Evolutionary conservation across 2,888 invertebrate species (phyloP).

Genomic region (Agrochola litura): DNA sequence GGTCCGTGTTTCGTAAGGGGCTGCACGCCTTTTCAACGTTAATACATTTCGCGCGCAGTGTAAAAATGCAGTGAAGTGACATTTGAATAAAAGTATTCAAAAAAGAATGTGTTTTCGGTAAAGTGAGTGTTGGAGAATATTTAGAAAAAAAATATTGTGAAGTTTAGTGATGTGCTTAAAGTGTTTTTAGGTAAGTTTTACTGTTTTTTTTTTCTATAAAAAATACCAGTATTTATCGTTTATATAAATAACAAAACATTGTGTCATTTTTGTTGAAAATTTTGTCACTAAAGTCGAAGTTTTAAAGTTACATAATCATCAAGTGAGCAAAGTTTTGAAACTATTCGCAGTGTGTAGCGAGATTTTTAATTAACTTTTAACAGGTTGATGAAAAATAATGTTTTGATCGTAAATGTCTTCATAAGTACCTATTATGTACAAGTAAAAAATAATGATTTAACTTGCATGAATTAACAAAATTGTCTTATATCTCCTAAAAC

Average conservation of each 20-base stretch:
- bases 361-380: neutral
- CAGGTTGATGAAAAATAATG: neutral
- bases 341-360: slow-evolving; percentile 1
- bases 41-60: slow-evolving; percentile 60
- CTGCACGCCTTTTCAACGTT: slow-evolving; percentile 62
- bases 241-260: neutral
- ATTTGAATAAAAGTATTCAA: slow-evolving; percentile 43
- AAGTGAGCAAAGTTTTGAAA: slow-evolving; percentile 46
- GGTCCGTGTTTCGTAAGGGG: slow-evolving; percentile 52
- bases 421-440: neutral
- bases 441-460: neutral
- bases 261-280: neutral
- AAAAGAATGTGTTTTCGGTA: slow-evolving; percentile 53
- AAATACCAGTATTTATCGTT: neutral
- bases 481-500: neutral
- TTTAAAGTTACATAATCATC: slow-evolving; percentile 41
- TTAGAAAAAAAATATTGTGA: slow-evolving; percentile 43
- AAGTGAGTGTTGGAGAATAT: slow-evolving; percentile 56
- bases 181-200: slow-evolving; percentile 64
- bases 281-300: neutral
- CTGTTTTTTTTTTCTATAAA: neutral
- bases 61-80: slow-evolving; percentile 69
- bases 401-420: accelerated
- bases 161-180: slow-evolving; percentile 64
- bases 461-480: neutral